phyloP scores from a whole-genome alignment of 2,888 invertebrate species.

The Acronicta aceris region DNA sequence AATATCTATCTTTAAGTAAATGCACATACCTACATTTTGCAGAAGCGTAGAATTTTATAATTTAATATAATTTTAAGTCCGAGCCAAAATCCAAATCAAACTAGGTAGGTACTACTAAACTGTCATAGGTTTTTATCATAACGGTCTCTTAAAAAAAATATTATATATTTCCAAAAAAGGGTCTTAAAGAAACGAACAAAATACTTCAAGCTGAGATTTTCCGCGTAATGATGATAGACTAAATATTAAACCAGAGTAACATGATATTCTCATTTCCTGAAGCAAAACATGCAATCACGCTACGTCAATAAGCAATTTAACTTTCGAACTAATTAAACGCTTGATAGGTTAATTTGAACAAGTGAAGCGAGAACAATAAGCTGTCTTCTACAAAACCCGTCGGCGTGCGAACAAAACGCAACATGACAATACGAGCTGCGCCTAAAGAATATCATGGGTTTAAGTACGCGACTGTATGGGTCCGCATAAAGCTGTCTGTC shows the following conservation, averaged over 20 bases:
- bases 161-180: too few species aligned
- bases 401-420: constrained; percentile 38
- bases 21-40: neutral
- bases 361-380: constrained; percentile 16
- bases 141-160: too few species aligned
- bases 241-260: constrained; percentile 8
- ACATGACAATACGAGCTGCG: constrained; percentile 29
- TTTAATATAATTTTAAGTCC: constrained; percentile 12
- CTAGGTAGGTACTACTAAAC: too few species aligned
- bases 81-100: too few species aligned
- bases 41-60: constrained; percentile 29
- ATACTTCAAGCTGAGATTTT: constrained; percentile 15
- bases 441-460: constrained; percentile 27
- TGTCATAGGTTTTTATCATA: too few species aligned
- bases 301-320: constrained; percentile 49
- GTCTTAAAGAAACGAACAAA: neutral
- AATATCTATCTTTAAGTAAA: constrained; percentile 30
- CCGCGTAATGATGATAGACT: neutral
- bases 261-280: constrained; percentile 34
- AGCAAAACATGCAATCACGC: constrained; percentile 42
- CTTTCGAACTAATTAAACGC: constrained; percentile 47
- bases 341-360: constrained; percentile 53
- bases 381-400: constrained; percentile 20
- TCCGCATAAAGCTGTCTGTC: constrained; percentile 4
- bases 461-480: constrained; percentile 15